A percentile compares a stretch with the other conserved stretches of the same genome.
These are phyloP conservation scores for Notechis scutatus DNA, from an alignment of 2,113 vertebrate genomes.

Conservation along the genomic window DNA sequence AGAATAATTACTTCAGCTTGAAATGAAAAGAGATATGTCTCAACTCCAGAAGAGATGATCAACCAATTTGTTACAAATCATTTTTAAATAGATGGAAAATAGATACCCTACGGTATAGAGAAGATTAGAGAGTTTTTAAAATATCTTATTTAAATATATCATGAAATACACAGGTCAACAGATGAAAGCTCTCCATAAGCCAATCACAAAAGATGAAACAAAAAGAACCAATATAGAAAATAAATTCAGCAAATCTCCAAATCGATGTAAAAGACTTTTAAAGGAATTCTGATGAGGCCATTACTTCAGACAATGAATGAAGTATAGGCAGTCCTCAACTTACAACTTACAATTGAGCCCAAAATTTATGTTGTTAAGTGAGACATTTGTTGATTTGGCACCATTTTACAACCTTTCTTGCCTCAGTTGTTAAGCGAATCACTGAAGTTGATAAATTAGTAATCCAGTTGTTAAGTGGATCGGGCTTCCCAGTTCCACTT, in stretches of 20 bases:
- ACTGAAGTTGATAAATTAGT: not conserved
- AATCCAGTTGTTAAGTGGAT: too few relatives aligned
- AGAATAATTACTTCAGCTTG: not conserved
- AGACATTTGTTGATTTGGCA: not conserved
- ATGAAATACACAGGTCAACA: not conserved
- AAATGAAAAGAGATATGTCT: not conserved
- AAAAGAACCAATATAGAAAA: not conserved
- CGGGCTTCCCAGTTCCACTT: too few relatives aligned
- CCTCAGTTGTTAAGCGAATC: not conserved
- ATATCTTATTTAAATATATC: not conserved
- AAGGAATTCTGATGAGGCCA: not conserved
- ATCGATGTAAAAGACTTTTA: not conserved
- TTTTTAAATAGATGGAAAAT: not conserved
- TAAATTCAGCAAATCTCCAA: not conserved
- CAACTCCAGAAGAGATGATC: not conserved
- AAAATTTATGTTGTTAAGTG: not conserved
- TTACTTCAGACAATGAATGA: not conserved
- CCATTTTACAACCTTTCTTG: not conserved
- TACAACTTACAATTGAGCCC: not conserved
- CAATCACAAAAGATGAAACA: not conserved
- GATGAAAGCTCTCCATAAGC: not conserved
- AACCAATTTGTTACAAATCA: not conserved
- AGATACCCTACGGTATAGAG: not conserved
- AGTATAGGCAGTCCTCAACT: not conserved
- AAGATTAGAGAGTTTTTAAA: not conserved